Evolutionary conservation across 2,888 invertebrate genomes (phyloP).

Genomic region (Acleris laterana): DNA sequence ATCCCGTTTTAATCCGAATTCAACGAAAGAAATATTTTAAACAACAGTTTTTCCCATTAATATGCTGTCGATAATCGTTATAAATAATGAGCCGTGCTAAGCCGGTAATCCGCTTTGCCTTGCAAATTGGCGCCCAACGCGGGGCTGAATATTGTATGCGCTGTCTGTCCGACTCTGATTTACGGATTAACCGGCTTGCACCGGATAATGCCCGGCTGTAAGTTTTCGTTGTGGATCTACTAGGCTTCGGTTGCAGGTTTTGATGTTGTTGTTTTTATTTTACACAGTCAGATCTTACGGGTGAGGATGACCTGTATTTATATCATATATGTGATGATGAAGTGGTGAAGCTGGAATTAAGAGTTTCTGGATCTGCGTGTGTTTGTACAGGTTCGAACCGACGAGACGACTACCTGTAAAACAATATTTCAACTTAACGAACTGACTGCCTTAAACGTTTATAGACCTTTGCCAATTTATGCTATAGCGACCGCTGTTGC

Average conservation of each 20-base stretch:
- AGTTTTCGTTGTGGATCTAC: neutral
- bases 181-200: conserved; percentile 33
- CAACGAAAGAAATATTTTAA: neutral
- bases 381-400: too few relatives aligned
- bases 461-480: too few relatives aligned
- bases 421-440: too few relatives aligned
- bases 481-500: too few relatives aligned
- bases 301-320: too few relatives aligned
- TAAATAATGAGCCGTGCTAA: conserved; percentile 11
- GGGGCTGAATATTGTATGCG: conserved; percentile 46
- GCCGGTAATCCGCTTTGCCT: conserved; percentile 43
- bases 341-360: too few relatives aligned
- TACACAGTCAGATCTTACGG: too few relatives aligned
- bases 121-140: conserved; percentile 42
- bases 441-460: too few relatives aligned
- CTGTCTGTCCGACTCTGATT: conserved; percentile 37
- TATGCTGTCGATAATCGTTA: conserved; percentile 2
- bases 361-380: too few relatives aligned
- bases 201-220: neutral
- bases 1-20: too few relatives aligned
- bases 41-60: conserved; percentile 4
- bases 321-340: too few relatives aligned
- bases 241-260: neutral
- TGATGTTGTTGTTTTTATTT: neutral
- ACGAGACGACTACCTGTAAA: too few relatives aligned